Conservation (phyloP, 2,113 vertebrate species). For the Lichenostomus cassidix region DNA sequence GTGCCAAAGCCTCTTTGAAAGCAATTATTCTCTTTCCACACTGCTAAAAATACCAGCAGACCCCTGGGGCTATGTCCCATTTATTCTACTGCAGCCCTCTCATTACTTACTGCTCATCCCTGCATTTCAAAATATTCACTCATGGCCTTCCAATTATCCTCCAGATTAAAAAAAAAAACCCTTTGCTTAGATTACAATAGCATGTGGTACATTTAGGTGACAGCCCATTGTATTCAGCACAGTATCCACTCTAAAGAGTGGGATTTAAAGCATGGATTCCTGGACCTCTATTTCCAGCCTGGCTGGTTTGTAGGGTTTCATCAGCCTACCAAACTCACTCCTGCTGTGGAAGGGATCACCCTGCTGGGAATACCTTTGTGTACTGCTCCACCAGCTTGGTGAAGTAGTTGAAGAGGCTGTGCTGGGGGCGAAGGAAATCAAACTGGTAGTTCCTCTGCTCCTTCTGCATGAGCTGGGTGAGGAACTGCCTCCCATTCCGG, state of each 20-base stretch:
- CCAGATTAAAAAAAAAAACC: not conserved
- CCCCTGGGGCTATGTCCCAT: not conserved
- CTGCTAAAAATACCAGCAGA: not conserved
- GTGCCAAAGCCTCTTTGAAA: not conserved
- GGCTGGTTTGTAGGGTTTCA: not conserved
- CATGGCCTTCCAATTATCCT: not conserved
- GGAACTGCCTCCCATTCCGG: constrained; percentile 94
- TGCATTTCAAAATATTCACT: not conserved
- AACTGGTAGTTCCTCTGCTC: constrained; percentile 99
- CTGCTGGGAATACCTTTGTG: constrained; percentile 83
- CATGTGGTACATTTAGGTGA: not conserved
- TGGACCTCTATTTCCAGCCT: not conserved
- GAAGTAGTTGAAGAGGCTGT: constrained; percentile 99
- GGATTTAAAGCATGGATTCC: not conserved
- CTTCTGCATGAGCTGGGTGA: constrained; percentile 99
- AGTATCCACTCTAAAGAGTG: accelerated
- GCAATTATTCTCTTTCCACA: not conserved
- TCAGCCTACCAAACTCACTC: not conserved
- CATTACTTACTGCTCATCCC: not conserved
- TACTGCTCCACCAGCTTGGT: constrained; percentile 99
- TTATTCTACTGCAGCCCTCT: not conserved
- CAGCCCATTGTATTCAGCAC: not conserved
- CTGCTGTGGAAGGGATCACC: not conserved
- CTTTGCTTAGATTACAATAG: not conserved
- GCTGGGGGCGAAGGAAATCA: constrained; percentile 95